Evolutionary conservation across 2,113 vertebrate genomes (phyloP).

Genomic region (Larimichthys polyactis): DNA sequence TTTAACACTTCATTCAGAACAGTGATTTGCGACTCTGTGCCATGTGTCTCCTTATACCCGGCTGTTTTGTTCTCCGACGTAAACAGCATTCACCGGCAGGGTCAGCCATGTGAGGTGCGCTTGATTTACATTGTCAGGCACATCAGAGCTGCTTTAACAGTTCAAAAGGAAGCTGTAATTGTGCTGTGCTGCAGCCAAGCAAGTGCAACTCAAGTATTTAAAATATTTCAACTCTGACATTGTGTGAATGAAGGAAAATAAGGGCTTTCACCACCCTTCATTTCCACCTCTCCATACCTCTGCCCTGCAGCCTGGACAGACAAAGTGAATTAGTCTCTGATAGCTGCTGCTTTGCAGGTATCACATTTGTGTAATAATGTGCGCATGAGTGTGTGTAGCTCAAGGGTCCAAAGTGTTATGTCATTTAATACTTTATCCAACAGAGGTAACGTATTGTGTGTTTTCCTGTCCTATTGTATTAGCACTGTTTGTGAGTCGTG

Average conservation of each 20-base stretch:
- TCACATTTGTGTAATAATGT: slow-evolving; percentile 25
- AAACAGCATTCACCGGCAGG: slow-evolving; percentile 20
- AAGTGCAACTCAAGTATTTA: slow-evolving; percentile 22
- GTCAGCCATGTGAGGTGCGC: slow-evolving; percentile 35
- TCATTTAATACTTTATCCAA: slow-evolving; percentile 41
- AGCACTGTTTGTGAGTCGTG: not conserved
- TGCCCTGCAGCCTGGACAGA: slow-evolving; percentile 50
- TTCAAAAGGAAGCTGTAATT: slow-evolving; percentile 30
- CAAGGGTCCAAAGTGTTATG: slow-evolving; percentile 28
- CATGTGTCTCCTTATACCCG: not conserved
- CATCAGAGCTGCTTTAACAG: slow-evolving; percentile 34
- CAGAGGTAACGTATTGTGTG: slow-evolving; percentile 5
- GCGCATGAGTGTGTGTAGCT: slow-evolving; percentile 19
- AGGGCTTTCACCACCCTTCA: slow-evolving; percentile 64
- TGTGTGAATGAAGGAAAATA: slow-evolving; percentile 38
- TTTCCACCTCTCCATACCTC: slow-evolving; percentile 3
- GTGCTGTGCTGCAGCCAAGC: slow-evolving; percentile 3
- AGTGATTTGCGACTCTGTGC: slow-evolving; percentile 35
- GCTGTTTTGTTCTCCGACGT: not conserved
- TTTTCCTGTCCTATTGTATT: slow-evolving; percentile 15
- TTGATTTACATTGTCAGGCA: slow-evolving; percentile 43
- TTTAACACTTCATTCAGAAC: not conserved
- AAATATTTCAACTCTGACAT: slow-evolving; percentile 63
- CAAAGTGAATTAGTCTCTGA: slow-evolving; percentile 57
- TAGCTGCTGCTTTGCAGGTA: slow-evolving; percentile 19